Conservation (phyloP, 1,140 invertebrate genomes). For the Drosophila oshimai region DNA sequence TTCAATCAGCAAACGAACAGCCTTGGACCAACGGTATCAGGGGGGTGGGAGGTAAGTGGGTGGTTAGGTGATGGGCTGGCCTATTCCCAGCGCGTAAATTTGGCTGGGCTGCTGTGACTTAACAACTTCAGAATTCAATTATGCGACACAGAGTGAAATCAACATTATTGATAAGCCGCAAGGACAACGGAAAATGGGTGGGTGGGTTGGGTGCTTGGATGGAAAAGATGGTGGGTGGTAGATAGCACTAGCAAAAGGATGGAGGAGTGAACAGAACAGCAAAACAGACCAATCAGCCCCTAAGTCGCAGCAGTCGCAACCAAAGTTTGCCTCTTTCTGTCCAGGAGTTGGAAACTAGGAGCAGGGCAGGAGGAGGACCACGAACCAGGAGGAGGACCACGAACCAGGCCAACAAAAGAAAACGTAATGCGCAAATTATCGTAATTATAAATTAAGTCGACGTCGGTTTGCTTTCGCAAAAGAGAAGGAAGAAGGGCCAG, state of each 20-base stretch:
- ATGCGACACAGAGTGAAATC: constrained; percentile 80
- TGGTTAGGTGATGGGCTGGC: neutral
- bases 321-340: constrained; percentile 56
- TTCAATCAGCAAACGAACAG: constrained; percentile 68
- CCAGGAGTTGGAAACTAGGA: neutral
- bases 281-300: constrained; percentile 45
- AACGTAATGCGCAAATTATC: constrained; percentile 81
- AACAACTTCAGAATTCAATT: constrained; percentile 81
- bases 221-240: no score
- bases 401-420: constrained; percentile 68
- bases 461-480: constrained; percentile 46
- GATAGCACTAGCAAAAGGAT: neutral
- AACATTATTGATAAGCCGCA: constrained; percentile 81
- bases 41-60: neutral
- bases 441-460: constrained; percentile 82
- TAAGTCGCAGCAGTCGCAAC: constrained; percentile 12
- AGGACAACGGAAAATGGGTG: constrained; percentile 56
- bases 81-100: constrained; percentile 74
- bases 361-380: neutral
- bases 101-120: constrained; percentile 65
- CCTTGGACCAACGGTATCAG: neutral
- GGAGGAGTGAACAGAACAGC: neutral
- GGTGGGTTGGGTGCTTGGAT: no score
- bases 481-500: neutral
- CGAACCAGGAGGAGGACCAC: no score